Conservation (phyloP, 2,797 vertebrate genomes). For the Tenualosa ilisha region DNA sequence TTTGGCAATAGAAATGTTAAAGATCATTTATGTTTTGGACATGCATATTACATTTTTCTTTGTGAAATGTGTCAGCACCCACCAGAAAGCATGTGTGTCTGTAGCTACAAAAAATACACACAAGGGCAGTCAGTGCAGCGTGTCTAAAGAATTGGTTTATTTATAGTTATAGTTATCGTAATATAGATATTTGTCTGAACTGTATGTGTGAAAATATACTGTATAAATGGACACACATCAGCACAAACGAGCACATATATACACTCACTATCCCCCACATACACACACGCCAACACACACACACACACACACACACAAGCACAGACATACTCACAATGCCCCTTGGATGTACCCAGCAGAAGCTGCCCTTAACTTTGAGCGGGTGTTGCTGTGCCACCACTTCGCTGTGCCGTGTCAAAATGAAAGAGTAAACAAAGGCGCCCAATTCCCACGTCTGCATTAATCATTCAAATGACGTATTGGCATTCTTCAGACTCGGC, state of each 20-base stretch:
- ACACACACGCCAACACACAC: background rate
- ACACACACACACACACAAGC: constrained; percentile 25
- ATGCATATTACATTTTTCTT: background rate
- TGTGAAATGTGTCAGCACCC: background rate
- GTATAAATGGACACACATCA: background rate
- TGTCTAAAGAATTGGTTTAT: background rate
- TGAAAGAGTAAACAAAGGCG: constrained; percentile 91
- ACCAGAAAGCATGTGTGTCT: background rate
- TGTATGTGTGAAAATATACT: background rate
- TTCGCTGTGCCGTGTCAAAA: constrained; percentile 84
- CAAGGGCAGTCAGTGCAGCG: background rate
- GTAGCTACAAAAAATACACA: background rate
- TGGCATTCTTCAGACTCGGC: constrained; percentile 91
- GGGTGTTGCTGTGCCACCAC: constrained; percentile 66
- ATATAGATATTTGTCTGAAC: background rate
- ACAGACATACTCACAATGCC: constrained; percentile 20
- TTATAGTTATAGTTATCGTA: background rate
- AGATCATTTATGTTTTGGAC: background rate
- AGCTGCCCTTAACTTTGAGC: constrained; percentile 79
- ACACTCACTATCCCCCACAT: background rate
- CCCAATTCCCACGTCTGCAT: constrained; percentile 88
- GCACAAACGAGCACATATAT: background rate
- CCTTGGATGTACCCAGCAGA: constrained; percentile 63
- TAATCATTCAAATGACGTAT: constrained; percentile 95
- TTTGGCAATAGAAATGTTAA: constrained; percentile 15